Conservation (phyloP, 2,113 vertebrate genomes). For the Oryctolagus cuniculus region DNA sequence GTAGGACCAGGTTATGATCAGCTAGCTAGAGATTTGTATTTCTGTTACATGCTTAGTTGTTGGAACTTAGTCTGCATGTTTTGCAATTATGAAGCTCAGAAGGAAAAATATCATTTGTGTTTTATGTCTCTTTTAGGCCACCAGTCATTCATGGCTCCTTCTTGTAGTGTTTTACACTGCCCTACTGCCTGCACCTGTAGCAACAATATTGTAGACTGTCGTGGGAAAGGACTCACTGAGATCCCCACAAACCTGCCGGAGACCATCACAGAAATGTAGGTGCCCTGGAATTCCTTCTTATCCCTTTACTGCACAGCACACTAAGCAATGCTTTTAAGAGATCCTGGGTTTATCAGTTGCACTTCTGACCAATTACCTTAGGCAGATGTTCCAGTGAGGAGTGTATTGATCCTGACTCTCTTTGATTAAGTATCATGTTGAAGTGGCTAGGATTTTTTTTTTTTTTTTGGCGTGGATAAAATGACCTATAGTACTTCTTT, state of each 20-base stretch:
- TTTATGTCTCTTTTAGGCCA: slow-evolving; percentile 89
- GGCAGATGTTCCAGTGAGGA: slow-evolving; percentile 51
- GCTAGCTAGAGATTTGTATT: background rate
- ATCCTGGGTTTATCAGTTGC: background rate
- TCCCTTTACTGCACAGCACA: background rate
- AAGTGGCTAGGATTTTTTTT: background rate
- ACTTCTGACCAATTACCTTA: background rate
- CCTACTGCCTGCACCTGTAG: slow-evolving; percentile 97
- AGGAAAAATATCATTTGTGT: background rate
- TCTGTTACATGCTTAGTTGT: background rate
- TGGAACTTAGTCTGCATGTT: background rate
- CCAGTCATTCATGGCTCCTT: slow-evolving; percentile 93
- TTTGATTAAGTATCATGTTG: slow-evolving; percentile 29
- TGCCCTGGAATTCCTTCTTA: slow-evolving; percentile 59
- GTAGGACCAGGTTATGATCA: background rate
- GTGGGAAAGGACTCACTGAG: slow-evolving; percentile 96
- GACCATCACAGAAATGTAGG: slow-evolving; percentile 99
- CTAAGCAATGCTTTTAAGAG: background rate
- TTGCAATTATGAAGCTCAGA: background rate
- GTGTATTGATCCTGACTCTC: background rate
- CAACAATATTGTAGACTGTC: slow-evolving; percentile 99
- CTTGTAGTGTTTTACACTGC: slow-evolving; percentile 98
- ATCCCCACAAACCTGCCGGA: slow-evolving; percentile 98
- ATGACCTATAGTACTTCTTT: background rate
- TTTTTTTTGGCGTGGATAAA: background rate